Conservation (phyloP, 2,113 vertebrate species). For the Odocoileus virginianus region DNA sequence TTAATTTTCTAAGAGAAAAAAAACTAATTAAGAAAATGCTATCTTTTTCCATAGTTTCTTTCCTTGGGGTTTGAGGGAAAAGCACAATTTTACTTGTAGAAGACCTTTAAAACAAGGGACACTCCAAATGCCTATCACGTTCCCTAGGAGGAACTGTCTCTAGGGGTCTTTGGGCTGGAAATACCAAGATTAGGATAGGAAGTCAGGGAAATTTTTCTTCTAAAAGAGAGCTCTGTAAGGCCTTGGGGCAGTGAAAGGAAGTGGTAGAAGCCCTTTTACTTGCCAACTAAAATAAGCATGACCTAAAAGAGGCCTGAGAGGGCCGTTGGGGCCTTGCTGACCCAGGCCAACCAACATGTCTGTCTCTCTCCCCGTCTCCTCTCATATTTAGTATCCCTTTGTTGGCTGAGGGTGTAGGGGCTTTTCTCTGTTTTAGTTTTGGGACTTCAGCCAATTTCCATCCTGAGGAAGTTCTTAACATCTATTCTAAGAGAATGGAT, state of each 20-base stretch:
- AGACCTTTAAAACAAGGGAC: neutral
- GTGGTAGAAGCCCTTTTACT: neutral
- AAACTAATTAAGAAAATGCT: neutral
- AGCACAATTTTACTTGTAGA: neutral
- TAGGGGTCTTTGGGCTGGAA: neutral
- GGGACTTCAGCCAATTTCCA: neutral
- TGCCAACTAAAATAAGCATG: neutral
- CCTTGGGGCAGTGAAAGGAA: neutral
- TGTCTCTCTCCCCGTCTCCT: neutral
- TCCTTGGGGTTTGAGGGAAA: neutral
- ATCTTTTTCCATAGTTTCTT: neutral
- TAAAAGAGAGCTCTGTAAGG: neutral
- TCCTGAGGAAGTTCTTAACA: neutral
- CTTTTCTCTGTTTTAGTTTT: constrained; percentile 16
- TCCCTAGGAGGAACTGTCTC: neutral
- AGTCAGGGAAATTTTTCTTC: neutral
- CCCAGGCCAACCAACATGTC: neutral
- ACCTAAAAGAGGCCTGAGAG: neutral
- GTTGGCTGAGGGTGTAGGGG: neutral
- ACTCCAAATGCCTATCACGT: fast-evolving
- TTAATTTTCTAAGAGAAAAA: neutral
- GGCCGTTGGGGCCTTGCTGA: neutral
- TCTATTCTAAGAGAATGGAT: neutral
- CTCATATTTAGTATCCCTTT: neutral
- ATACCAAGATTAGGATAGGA: neutral